Conservation (phyloP, 1,140 invertebrate genomes). For the Globodera ellingtonae region DNA sequence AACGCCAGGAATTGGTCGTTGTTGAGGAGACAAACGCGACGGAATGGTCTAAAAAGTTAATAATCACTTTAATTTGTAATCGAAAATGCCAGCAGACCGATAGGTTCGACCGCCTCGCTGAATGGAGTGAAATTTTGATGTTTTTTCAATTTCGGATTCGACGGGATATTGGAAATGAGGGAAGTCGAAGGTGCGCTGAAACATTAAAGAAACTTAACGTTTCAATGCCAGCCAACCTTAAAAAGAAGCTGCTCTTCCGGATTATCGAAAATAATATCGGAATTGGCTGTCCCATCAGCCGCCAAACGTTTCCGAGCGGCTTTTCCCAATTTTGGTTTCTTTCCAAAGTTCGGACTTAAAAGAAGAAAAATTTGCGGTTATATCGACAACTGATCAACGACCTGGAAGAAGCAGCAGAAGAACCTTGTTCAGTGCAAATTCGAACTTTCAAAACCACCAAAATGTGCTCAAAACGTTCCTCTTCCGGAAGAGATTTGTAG, state of each 20-base stretch:
- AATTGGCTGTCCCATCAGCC: conserved; percentile 19
- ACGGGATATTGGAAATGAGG: conserved; percentile 51
- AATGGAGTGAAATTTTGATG: conserved; percentile 47
- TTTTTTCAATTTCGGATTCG: conserved; percentile 46
- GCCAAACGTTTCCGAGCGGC: conserved; percentile 43
- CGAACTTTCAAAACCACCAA: conserved; percentile 47
- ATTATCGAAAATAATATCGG: conserved; percentile 49
- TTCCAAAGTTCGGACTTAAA: background rate
- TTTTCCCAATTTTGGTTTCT: conserved; percentile 47
- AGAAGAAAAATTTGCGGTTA: background rate
- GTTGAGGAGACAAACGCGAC: conserved; percentile 47
- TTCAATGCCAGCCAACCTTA: conserved; percentile 27
- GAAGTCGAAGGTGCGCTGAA: conserved; percentile 8
- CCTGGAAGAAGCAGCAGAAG: background rate
- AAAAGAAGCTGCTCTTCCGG: conserved; percentile 48
- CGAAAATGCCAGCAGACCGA: background rate
- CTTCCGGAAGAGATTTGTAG: conserved; percentile 43
- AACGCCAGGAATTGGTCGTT: conserved; percentile 43
- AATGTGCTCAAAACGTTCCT: conserved; percentile 31
- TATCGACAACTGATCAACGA: background rate
- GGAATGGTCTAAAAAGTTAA: conserved; percentile 28
- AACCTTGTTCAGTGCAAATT: conserved; percentile 16
- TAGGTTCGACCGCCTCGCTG: conserved; percentile 39
- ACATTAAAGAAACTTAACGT: background rate
- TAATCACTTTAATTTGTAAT: background rate